phyloP scores from a whole-genome alignment of 2,888 invertebrate genomes.

The Apamea crenata region DNA sequence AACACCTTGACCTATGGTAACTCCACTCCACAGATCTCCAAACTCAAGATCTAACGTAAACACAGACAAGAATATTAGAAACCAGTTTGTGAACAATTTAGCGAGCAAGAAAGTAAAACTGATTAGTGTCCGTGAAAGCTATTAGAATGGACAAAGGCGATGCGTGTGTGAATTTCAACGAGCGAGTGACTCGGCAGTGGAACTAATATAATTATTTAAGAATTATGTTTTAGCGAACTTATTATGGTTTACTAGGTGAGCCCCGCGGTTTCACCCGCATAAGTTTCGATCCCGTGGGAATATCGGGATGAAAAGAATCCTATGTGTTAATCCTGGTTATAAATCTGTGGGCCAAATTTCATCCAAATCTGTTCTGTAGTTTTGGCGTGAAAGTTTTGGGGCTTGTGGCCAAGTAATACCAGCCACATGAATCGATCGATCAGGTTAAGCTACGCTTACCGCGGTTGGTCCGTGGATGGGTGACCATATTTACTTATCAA shows the following conservation, averaged over 20 bases:
- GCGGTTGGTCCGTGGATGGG: too few relatives aligned
- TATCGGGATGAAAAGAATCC: too few relatives aligned
- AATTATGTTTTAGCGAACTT: background rate
- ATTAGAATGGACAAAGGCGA: constrained; percentile 45
- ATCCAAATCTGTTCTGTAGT: too few relatives aligned
- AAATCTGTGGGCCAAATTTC: too few relatives aligned
- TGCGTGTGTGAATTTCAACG: constrained; percentile 44
- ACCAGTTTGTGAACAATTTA: constrained; percentile 41
- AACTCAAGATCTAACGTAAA: constrained; percentile 15
- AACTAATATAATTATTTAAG: background rate
- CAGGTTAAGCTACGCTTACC: too few relatives aligned
- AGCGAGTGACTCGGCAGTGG: background rate
- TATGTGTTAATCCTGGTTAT: too few relatives aligned
- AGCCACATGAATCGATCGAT: too few relatives aligned
- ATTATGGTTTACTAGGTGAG: background rate
- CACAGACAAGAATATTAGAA: constrained; percentile 28
- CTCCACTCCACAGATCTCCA: background rate
- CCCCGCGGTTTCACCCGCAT: too few relatives aligned
- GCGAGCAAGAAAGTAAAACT: constrained; percentile 56
- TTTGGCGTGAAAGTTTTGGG: too few relatives aligned
- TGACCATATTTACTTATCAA: too few relatives aligned
- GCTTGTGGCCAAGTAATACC: too few relatives aligned
- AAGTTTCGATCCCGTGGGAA: too few relatives aligned
- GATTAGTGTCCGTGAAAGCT: constrained; percentile 48
- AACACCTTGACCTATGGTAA: background rate